A percentile compares a stretch with the other conserved stretches of the same genome.
These are phyloP conservation scores for Aplocera efformata DNA, from an alignment of 2,888 invertebrate genomes.

Conservation along the genomic window DNA sequence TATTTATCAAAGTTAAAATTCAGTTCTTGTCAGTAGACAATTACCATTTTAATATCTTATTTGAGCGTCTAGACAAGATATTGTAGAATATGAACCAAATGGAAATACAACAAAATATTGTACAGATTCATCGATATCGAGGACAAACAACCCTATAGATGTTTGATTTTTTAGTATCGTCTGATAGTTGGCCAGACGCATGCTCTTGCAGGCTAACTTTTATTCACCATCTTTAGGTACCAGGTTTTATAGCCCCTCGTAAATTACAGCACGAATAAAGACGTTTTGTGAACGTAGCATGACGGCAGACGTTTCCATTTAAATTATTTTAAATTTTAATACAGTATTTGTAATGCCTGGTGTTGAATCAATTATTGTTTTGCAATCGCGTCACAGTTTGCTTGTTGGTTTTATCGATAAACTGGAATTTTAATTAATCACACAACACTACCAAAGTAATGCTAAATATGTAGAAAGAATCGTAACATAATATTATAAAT, in stretches of 20 bases:
- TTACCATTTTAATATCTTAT: too few species aligned
- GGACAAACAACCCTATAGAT: constrained; percentile 33
- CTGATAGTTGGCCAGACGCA: constrained; percentile 44
- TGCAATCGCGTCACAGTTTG: constrained; percentile 36
- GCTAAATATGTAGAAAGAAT: too few species aligned
- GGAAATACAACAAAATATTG: too few species aligned
- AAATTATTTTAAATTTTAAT: constrained; percentile 69
- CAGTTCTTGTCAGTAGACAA: too few species aligned
- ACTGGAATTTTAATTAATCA: too few species aligned
- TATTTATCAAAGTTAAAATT: too few species aligned
- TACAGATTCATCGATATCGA: constrained; percentile 45
- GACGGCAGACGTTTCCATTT: constrained; percentile 66
- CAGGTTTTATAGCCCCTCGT: constrained; percentile 63
- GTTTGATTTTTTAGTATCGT: constrained; percentile 54
- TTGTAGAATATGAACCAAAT: too few species aligned
- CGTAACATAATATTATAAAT: too few species aligned
- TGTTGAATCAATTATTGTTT: constrained; percentile 64
- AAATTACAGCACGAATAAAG: constrained; percentile 71
- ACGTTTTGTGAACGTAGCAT: constrained; percentile 64
- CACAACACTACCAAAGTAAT: too few species aligned
- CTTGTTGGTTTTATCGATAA: constrained; percentile 30
- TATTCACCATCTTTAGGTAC: constrained; percentile 68
- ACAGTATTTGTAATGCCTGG: constrained; percentile 57
- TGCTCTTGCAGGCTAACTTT: constrained; percentile 58
- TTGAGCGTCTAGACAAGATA: too few species aligned